Conservation (phyloP, 2,888 invertebrate species). For the Artemia sinica region DNA sequence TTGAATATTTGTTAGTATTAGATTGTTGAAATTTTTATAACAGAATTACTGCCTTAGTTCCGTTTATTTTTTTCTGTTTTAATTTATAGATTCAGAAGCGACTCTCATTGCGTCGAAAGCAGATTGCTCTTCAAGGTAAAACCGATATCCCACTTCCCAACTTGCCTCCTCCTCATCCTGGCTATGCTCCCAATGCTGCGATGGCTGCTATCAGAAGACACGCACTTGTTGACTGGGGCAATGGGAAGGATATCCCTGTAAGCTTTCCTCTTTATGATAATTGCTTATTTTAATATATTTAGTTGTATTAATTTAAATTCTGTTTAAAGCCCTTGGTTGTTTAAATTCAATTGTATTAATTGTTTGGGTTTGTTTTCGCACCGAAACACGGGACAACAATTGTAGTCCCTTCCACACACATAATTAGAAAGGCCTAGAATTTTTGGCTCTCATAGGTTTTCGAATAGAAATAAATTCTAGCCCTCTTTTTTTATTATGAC, state of each 20-base stretch:
- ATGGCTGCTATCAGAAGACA: slow-evolving; percentile 91
- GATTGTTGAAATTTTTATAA: neutral
- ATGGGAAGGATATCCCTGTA: slow-evolving; percentile 74
- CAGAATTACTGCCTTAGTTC: neutral
- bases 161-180: slow-evolving; percentile 49
- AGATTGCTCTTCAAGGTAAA: slow-evolving; percentile 37
- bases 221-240: slow-evolving; percentile 62
- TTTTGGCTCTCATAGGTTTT: too few species aligned
- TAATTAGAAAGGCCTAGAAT: too few species aligned
- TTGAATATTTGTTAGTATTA: too few species aligned
- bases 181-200: slow-evolving; percentile 86
- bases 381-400: too few species aligned
- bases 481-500: too few species aligned
- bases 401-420: too few species aligned
- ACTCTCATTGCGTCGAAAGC: slow-evolving; percentile 47
- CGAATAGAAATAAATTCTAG: too few species aligned
- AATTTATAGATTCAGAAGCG: slow-evolving; percentile 36
- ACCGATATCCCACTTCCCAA: slow-evolving; percentile 38
- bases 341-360: too few species aligned
- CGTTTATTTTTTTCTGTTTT: slow-evolving; percentile 18
- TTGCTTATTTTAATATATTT: too few species aligned
- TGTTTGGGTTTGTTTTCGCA: too few species aligned
- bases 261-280: slow-evolving; percentile 24
- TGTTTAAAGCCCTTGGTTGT: too few species aligned
- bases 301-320: too few species aligned